Evolutionary conservation across 2,113 vertebrate genomes (phyloP).

Genomic region (Engraulis encrasicolus): DNA sequence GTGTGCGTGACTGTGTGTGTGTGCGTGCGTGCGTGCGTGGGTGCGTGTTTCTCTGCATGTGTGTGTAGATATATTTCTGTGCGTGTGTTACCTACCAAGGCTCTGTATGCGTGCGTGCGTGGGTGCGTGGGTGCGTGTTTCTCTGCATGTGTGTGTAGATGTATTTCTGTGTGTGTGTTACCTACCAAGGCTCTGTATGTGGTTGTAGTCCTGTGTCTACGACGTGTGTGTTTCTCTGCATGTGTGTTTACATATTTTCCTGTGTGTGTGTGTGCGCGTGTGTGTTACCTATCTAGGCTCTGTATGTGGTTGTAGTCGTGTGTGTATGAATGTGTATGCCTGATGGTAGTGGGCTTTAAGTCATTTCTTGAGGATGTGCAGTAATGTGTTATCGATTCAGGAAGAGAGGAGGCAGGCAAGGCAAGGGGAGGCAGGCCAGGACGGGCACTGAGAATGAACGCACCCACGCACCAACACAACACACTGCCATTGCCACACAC

Average conservation of each 20-base stretch:
- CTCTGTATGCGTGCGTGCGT: slow-evolving; percentile 1
- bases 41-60: no score
- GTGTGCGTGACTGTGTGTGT: slow-evolving; percentile 16
- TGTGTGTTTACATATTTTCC: no score
- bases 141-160: neutral
- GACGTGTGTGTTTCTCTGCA: no score
- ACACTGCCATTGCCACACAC: neutral
- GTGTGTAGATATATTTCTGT: neutral
- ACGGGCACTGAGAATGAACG: slow-evolving; percentile 26
- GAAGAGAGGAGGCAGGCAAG: slow-evolving; percentile 44
- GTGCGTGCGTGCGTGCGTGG: neutral
- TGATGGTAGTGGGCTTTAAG: slow-evolving; percentile 33
- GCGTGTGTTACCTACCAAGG: neutral
- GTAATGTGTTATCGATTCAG: slow-evolving; percentile 68
- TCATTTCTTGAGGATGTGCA: slow-evolving; percentile 51
- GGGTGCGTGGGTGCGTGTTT: no score
- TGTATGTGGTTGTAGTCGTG: slow-evolving; percentile 4
- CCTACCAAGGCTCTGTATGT: no score
- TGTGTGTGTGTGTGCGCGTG: no score
- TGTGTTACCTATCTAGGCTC: neutral
- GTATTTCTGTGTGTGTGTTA: neutral
- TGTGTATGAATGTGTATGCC: slow-evolving; percentile 22
- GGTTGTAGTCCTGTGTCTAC: no score
- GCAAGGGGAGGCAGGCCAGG: slow-evolving; percentile 32
- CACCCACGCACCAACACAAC: neutral